Percentiles rank a stretch among this genome's conserved stretches.
Evolutionary conservation across 2,888 invertebrate species (phyloP).

Genomic region (Dicranocentrus wangi): DNA sequence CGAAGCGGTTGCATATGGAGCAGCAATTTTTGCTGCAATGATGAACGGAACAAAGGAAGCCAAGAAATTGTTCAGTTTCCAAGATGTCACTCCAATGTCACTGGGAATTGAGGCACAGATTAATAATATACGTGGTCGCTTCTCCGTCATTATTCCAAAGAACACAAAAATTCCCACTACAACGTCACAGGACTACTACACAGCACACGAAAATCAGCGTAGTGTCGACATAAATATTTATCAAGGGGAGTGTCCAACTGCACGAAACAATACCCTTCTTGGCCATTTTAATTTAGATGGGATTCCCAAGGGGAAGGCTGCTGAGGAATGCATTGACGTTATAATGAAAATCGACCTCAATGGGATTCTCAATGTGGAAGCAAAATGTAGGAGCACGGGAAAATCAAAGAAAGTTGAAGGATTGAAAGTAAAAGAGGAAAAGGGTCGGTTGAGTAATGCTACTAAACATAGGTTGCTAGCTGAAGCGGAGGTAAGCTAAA

Average conservation of each 20-base stretch:
- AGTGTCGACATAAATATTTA: slow-evolving; percentile 88
- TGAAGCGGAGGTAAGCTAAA: too few relatives aligned
- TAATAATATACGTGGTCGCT: slow-evolving; percentile 80
- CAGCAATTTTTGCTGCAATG: slow-evolving; percentile 97
- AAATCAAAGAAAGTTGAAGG: too few relatives aligned
- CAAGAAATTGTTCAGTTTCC: slow-evolving; percentile 81
- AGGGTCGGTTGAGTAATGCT: too few relatives aligned
- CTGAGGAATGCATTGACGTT: too few relatives aligned
- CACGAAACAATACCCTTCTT: slow-evolving; percentile 89
- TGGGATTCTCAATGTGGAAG: too few relatives aligned
- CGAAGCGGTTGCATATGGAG: slow-evolving; percentile 97
- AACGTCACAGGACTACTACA: slow-evolving; percentile 86
- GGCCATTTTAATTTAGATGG: slow-evolving; percentile 77
- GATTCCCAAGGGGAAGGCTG: slow-evolving; percentile 89
- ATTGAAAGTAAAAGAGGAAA: too few relatives aligned
- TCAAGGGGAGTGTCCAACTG: slow-evolving; percentile 89
- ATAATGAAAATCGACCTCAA: too few relatives aligned
- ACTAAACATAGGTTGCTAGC: too few relatives aligned
- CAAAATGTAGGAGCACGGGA: too few relatives aligned
- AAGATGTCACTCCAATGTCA: slow-evolving; percentile 83
- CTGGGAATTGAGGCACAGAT: slow-evolving; percentile 78
- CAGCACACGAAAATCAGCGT: slow-evolving; percentile 93
- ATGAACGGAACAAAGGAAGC: slow-evolving; percentile 85
- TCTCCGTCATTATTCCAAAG: slow-evolving; percentile 85
- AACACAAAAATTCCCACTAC: slow-evolving; percentile 86